A percentile compares a stretch with the other conserved stretches of the same genome.
Conservation (phyloP, 2,797 vertebrate genomes). For the Poeciliopsis infans region DNA sequence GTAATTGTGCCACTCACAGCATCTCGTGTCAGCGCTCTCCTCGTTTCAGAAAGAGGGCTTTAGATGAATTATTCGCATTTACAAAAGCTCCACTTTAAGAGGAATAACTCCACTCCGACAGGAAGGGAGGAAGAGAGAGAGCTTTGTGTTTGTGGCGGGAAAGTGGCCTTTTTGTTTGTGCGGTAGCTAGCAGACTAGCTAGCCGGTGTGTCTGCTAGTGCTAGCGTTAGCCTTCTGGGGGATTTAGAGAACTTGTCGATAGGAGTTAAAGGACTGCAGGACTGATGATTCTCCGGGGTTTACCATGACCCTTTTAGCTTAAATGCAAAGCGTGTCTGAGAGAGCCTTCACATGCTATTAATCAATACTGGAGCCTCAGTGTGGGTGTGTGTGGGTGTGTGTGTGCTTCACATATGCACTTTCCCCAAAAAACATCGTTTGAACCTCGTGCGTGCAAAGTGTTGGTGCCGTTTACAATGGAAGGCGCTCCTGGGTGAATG, state of each 20-base stretch:
- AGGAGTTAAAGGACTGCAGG: conserved; percentile 60
- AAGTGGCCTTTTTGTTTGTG: not conserved
- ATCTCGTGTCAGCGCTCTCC: conserved; percentile 55
- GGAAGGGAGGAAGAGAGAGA: conserved; percentile 22
- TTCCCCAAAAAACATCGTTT: conserved; percentile 47
- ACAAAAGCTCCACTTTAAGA: conserved; percentile 60
- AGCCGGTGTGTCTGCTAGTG: conserved; percentile 5
- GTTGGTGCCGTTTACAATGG: conserved; percentile 25
- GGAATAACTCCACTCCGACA: conserved; percentile 38
- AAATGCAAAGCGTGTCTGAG: conserved; percentile 55
- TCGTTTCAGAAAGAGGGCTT: conserved; percentile 57
- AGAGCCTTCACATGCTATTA: conserved; percentile 66
- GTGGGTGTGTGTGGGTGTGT: not conserved
- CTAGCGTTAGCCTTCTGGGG: conserved; percentile 29
- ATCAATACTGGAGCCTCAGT: conserved; percentile 40
- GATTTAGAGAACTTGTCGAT: conserved; percentile 56
- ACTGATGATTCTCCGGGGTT: conserved; percentile 59
- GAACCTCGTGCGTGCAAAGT: conserved; percentile 15
- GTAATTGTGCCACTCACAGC: conserved; percentile 57
- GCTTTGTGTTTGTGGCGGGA: conserved; percentile 4
- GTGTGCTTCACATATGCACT: conserved; percentile 40
- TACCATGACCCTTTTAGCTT: conserved; percentile 55
- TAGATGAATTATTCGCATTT: conserved; percentile 63
- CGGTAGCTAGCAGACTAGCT: conserved; percentile 9
- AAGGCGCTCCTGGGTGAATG: conserved; percentile 29